phyloP scores from a whole-genome alignment of 1,140 invertebrate species.

The Wiebesia pumilae region DNA sequence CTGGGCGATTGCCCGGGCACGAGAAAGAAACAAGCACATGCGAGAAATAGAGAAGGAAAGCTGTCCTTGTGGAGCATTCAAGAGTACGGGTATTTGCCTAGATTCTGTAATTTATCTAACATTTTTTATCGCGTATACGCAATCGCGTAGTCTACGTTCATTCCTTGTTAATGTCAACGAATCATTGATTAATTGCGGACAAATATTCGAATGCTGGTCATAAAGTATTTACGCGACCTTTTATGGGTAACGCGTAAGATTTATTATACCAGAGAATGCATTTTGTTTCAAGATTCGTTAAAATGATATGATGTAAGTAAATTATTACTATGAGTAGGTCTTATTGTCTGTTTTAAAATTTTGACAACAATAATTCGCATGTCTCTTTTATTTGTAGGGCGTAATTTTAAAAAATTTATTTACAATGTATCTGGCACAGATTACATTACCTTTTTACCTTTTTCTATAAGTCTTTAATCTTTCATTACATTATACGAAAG shows the following conservation, averaged over 20 bases:
- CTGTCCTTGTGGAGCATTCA: background rate
- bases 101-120: background rate
- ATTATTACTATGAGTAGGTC: background rate
- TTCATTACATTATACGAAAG: background rate
- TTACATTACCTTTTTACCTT: background rate
- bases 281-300: background rate
- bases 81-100: background rate
- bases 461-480: background rate
- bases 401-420: too few relatives aligned
- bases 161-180: background rate
- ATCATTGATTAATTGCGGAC: background rate
- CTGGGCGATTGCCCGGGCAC: slow-evolving; percentile 39
- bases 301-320: background rate
- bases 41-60: background rate
- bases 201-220: background rate
- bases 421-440: too few relatives aligned
- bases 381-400: too few relatives aligned
- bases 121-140: background rate
- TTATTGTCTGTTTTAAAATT: background rate
- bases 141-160: background rate
- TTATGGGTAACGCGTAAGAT: background rate
- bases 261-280: background rate
- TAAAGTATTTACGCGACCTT: background rate
- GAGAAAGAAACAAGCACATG: background rate
- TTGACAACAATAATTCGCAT: too few relatives aligned